phyloP scores from a whole-genome alignment of 2,113 vertebrate genomes.

The Blennius ocellaris region DNA sequence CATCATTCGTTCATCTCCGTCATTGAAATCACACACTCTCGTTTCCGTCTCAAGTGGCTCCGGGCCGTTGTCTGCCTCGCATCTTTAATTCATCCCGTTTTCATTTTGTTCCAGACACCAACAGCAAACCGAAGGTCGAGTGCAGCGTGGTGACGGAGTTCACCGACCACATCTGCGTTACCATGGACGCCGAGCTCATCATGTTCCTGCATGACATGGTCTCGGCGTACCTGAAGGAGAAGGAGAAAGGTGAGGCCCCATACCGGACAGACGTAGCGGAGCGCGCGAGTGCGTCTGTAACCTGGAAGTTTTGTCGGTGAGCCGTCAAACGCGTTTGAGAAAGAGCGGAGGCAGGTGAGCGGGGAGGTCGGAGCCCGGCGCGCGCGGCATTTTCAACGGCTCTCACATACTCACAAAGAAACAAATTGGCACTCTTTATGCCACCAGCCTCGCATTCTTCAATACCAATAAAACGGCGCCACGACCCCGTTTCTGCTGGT shows the following conservation, averaged over 20 bases:
- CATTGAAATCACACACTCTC: too few relatives aligned
- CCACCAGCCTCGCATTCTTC: constrained; percentile 12
- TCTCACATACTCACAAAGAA: constrained; percentile 32
- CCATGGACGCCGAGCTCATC: constrained; percentile 99
- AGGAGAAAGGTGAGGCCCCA: constrained; percentile 91
- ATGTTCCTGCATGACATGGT: constrained; percentile 99
- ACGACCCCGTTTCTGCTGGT: constrained; percentile 21
- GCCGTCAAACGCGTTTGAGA: constrained; percentile 8
- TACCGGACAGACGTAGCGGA: not conserved
- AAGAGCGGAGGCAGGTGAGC: constrained; percentile 32
- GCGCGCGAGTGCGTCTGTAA: constrained; percentile 14
- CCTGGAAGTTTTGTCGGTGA: constrained; percentile 18
- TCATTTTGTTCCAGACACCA: constrained; percentile 82
- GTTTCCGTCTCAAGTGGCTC: too few relatives aligned
- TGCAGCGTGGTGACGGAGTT: constrained; percentile 99
- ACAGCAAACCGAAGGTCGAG: constrained; percentile 95
- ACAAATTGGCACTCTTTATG: constrained; percentile 43
- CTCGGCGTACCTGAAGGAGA: constrained; percentile 98
- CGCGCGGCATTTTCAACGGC: constrained; percentile 48
- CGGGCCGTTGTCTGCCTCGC: too few relatives aligned
- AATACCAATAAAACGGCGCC: constrained; percentile 28
- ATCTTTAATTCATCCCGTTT: not conserved
- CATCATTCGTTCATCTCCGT: too few relatives aligned
- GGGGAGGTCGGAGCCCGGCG: constrained; percentile 40
- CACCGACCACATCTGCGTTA: constrained; percentile 98